These are phyloP conservation scores for Microtus montanus DNA, from an alignment of 2,113 vertebrate species.

Conservation along the genomic window DNA sequence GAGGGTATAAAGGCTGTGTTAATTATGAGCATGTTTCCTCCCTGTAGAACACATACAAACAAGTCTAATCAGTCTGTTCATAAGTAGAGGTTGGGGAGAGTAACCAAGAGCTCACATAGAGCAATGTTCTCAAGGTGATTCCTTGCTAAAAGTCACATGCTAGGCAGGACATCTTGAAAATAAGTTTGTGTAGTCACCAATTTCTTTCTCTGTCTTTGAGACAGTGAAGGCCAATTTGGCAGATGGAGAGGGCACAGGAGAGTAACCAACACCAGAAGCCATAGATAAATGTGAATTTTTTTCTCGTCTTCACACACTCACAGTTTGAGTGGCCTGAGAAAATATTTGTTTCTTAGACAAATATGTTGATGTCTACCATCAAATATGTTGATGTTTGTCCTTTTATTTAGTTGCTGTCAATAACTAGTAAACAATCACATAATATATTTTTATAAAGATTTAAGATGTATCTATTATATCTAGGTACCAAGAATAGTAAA, in stretches of 20 bases:
- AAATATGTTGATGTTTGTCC: background rate
- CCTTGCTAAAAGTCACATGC: background rate
- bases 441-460: conserved; percentile 49
- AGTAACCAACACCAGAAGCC: conserved; percentile 2
- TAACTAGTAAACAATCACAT: background rate
- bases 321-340: background rate
- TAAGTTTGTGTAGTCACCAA: background rate
- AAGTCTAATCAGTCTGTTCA: background rate
- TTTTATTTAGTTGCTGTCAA: conserved; percentile 5
- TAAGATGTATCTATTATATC: conserved; percentile 21
- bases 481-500: conserved; percentile 37
- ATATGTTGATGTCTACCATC: background rate
- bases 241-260: background rate
- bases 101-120: background rate
- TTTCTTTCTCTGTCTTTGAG: background rate
- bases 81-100: background rate
- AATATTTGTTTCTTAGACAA: conserved; percentile 18
- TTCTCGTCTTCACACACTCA: background rate
- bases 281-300: background rate
- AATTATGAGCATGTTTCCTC: conserved; percentile 38
- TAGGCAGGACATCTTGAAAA: background rate
- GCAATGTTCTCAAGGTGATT: background rate
- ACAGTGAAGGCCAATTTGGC: background rate
- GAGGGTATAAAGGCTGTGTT: conserved; percentile 18
- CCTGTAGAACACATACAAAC: background rate